phyloP scores from a whole-genome alignment of 2,113 vertebrate species.

The Gymnocephalus cernua region DNA sequence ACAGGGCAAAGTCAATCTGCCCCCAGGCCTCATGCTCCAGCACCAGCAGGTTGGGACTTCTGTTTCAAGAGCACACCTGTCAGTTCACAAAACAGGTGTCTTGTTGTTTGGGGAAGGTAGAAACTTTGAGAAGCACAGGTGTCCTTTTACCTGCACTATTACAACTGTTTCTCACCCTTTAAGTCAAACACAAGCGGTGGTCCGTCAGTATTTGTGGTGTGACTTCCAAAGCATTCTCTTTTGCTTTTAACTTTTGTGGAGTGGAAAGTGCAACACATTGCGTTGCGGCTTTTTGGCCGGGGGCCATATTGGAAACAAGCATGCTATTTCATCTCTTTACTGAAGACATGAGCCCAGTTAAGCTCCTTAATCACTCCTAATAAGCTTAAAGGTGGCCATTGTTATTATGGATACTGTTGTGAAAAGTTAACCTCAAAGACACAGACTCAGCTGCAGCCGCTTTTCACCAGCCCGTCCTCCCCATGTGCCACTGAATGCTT shows the following conservation, averaged over 20 bases:
- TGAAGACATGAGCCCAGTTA: slow-evolving; percentile 56
- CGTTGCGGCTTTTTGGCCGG: neutral
- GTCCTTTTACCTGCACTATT: slow-evolving; percentile 16
- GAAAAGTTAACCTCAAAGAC: slow-evolving; percentile 63
- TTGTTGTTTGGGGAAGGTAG: slow-evolving; percentile 19
- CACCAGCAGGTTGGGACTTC: slow-evolving; percentile 31
- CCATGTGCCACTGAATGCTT: slow-evolving; percentile 15
- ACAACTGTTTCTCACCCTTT: neutral
- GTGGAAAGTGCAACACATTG: neutral
- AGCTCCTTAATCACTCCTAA: slow-evolving; percentile 74
- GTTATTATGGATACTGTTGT: slow-evolving; percentile 71
- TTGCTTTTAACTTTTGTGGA: slow-evolving; percentile 2
- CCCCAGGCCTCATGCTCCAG: slow-evolving; percentile 19
- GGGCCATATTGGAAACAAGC: slow-evolving; percentile 30
- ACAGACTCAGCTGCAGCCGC: neutral
- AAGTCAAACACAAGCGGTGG: neutral
- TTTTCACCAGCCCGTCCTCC: slow-evolving; percentile 10
- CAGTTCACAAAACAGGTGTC: slow-evolving; percentile 55
- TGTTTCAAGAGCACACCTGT: slow-evolving; percentile 56
- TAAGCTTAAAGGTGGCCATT: slow-evolving; percentile 75
- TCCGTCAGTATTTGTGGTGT: neutral
- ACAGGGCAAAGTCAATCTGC: slow-evolving; percentile 35
- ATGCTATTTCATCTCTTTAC: slow-evolving; percentile 62
- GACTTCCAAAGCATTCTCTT: slow-evolving; percentile 6
- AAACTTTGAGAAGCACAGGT: slow-evolving; percentile 4